phyloP scores from a whole-genome alignment of 2,113 vertebrate genomes.

The Fulmarus glacialis region DNA sequence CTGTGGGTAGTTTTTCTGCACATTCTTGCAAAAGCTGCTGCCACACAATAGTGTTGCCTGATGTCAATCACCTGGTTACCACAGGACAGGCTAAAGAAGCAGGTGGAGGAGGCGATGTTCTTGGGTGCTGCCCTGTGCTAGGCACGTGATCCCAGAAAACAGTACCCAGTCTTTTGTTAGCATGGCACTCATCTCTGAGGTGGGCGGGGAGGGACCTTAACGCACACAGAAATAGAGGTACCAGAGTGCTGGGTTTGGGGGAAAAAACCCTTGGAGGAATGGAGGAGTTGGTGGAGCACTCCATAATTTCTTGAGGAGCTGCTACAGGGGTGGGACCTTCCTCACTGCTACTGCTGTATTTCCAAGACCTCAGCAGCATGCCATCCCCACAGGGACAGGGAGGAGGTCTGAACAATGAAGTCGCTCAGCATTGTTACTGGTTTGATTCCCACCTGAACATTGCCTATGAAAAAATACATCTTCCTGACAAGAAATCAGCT shows the following conservation, averaged over 20 bases:
- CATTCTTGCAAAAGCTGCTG: not conserved
- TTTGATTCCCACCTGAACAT: not conserved
- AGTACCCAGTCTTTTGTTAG: not conserved
- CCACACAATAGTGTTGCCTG: not conserved
- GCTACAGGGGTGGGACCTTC: not conserved
- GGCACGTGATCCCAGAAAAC: not conserved
- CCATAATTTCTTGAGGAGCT: not conserved
- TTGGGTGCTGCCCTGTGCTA: fast-evolving
- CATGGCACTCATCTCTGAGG: not conserved
- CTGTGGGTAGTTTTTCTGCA: not conserved
- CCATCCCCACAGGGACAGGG: not conserved
- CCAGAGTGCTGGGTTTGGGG: not conserved
- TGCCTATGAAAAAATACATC: not conserved
- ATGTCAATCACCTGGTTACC: not conserved
- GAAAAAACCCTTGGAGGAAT: not conserved
- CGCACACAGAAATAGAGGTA: not conserved
- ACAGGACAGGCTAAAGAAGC: not conserved
- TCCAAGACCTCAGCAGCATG: not conserved
- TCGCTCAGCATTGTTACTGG: not conserved
- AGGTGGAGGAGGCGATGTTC: not conserved
- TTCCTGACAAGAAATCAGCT: not conserved
- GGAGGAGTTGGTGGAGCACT: not conserved
- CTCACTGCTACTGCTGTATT: not conserved
- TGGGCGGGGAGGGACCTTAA: not conserved
- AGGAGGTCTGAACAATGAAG: not conserved